Evolutionary conservation across 2,888 invertebrate species (phyloP), one percentile per base, ranked within the genome.

Genomic region (Campopleginae sp.): DNA sequence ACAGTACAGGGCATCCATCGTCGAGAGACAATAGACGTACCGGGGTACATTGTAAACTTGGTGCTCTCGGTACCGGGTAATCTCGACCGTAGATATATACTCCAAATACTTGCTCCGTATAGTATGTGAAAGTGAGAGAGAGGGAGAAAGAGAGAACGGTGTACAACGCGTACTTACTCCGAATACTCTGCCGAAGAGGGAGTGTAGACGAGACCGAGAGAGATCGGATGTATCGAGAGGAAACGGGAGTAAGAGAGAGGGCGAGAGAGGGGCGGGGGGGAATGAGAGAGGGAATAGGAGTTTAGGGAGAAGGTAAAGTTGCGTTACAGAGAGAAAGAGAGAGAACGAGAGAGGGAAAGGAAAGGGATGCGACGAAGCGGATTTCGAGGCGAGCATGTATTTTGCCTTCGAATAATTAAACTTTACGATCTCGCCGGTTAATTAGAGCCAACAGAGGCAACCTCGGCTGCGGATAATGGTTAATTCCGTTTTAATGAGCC

Each of bases 391-490:
- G 75, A 86, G 87, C 86, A 70, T 86, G 86, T 87, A 87, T 87
- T 87, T 86, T 84, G 84, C 87, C 82, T 78, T 85, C 87, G 85
- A 87, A 87, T 86, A 87, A 86, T 87, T 87, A 86, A 87, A 87
- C 86, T 87, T 87, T 86, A 87, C 87, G 86, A 86, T 87, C 87
- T 84, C 87, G 82, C 85, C 84, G 86, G 87, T 86, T 87, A 87
- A 87, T 86, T 87, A 84, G 84, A 87, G 78, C 80, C 87, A 87
- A 81, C 86, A 87, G 86, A 87, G 87, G 87, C 86, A 87, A 86
- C 85, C 86, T 86, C 85, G 87, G 87, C 87, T 87, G 85, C 78
- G 87, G 86, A 87, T 87, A 87, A 87, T 87, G 87, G 86, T 86
- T 87, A 87, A 87, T 87, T 87, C 86, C 80, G 80, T 85, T 87